Percentiles rank a stretch among this genome's conserved stretches.
These are phyloP conservation scores for Ptilonorhynchus violaceus DNA, from an alignment of 2,113 vertebrate genomes.

Conservation along the genomic window DNA sequence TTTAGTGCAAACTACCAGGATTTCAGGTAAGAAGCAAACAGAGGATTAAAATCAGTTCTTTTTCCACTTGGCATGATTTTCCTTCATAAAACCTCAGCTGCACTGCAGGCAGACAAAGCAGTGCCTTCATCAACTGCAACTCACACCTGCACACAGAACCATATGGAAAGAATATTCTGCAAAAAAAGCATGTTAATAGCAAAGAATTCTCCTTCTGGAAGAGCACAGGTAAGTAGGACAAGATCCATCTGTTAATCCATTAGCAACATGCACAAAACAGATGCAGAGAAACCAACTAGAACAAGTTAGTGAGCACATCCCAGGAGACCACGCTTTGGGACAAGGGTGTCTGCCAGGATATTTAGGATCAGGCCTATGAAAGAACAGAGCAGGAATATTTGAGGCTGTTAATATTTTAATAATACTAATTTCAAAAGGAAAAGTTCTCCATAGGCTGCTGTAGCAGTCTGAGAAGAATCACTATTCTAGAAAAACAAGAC, in stretches of 20 bases:
- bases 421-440: not conserved
- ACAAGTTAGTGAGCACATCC: not conserved
- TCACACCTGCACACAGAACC: not conserved
- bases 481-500: not conserved
- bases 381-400: not conserved
- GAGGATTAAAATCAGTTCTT: not conserved
- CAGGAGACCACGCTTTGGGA: not conserved
- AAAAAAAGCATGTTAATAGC: not conserved
- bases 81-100: not conserved
- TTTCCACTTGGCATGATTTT: not conserved
- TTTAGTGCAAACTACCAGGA: not conserved
- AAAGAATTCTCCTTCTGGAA: not conserved
- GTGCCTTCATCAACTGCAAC: not conserved
- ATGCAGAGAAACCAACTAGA: not conserved
- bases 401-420: not conserved
- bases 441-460: not conserved
- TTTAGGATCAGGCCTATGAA: not conserved
- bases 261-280: not conserved
- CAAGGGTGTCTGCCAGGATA: not conserved
- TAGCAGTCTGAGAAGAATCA: not conserved
- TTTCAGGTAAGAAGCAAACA: not conserved
- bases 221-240: not conserved
- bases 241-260: not conserved
- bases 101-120: not conserved
- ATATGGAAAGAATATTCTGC: not conserved